Base-by-base conservation (phyloP, 1,140 invertebrate genomes). In the Dufourea novaeangliae region DNA sequence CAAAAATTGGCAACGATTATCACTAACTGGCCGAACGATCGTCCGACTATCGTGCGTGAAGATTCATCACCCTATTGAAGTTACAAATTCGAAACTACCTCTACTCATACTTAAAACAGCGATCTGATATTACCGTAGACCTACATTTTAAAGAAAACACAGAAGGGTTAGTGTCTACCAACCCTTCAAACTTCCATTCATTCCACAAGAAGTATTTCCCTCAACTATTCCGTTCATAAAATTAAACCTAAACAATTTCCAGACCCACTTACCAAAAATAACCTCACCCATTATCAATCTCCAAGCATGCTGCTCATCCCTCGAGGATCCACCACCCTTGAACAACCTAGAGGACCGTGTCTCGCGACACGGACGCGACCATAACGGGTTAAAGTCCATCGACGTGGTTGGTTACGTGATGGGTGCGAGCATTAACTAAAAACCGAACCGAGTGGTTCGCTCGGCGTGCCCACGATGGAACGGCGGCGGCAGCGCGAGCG, bases 341-440 rank as follows among this genome's bases (percentile, higher is more conserved):
- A 76, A 76, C 37, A 75, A 34, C 17, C 52, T 39, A 57, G 32
- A 57, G 32, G 20, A 68, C 52, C 46, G 32, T 68, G 67, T 77
- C 67, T 61, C 74, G 57, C 54, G 66, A 72, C 54, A 44, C 46
- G 61, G 46, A 63, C 68, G 44, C 57, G 25, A 63, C 59, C 68
- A 44, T 72, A 72, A 78, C 54, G 75, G 75, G 68, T 63, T 70
- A 72, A 63, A 72, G 75, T 72, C 68, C 57, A 78, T 78, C 75
- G 75, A 63, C 67, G 75, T 63, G 75, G 75, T 78, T 39, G 68
- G 68, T 41, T 72, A 34, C 68, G 75, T 78, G 75, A 78, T 62
- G 76, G 70, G 76, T 37, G 69, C 76, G 70, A 73, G 70, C 76
- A 78, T 78, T 78, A 78, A 78, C 76, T 78, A 78, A 78, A 78